These are phyloP conservation scores for Eupithecia insigniata DNA, from an alignment of 2,888 invertebrate genomes.

Conservation along the genomic window DNA sequence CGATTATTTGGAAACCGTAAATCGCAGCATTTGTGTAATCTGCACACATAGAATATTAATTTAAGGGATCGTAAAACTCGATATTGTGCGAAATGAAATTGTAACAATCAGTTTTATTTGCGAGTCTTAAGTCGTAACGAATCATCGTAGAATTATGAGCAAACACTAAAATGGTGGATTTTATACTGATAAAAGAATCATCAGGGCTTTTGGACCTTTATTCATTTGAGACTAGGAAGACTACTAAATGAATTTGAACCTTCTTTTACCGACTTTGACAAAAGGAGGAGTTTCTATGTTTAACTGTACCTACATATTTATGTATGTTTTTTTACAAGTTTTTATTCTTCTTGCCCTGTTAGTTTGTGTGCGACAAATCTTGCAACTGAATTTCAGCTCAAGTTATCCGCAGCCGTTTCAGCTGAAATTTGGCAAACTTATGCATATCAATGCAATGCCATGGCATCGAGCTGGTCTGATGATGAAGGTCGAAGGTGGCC, in stretches of 20 bases:
- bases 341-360: no score
- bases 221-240: neutral
- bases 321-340: no score
- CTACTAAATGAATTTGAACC: neutral
- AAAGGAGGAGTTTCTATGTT: no score
- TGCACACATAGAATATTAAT: constrained; percentile 50
- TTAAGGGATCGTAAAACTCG: constrained; percentile 46
- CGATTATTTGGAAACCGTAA: constrained; percentile 58
- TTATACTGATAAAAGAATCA: neutral
- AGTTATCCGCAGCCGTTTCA: no score
- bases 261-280: neutral
- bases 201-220: neutral
- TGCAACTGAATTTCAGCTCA: no score
- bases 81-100: constrained; percentile 43
- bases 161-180: neutral
- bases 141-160: neutral
- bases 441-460: no score
- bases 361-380: no score
- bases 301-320: no score
- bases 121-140: constrained; percentile 10
- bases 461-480: no score
- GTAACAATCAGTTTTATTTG: constrained; percentile 35
- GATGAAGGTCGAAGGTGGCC: no score
- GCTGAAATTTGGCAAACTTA: no score
- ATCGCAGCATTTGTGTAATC: constrained; percentile 42